A percentile compares a stretch with the other conserved stretches of the same genome.
phyloP scores from a whole-genome alignment of 2,113 vertebrate genomes.

The Pontoporia blainvillei region DNA sequence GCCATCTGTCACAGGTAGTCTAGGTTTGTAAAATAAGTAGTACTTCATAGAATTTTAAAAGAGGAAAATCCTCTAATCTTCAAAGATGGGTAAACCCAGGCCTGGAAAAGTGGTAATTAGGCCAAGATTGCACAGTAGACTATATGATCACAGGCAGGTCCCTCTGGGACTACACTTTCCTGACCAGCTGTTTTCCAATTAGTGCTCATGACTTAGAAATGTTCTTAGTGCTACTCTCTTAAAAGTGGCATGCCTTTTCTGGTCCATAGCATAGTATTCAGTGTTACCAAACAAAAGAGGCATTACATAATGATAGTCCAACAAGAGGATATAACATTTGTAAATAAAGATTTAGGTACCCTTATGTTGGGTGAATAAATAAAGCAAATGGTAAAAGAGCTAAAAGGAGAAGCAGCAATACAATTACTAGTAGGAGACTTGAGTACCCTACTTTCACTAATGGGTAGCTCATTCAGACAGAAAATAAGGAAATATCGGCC shows the following conservation, averaged over 20 bases:
- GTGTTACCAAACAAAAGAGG: background rate
- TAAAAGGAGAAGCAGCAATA: background rate
- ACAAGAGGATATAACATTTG: background rate
- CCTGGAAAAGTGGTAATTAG: background rate
- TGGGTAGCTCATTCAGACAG: background rate
- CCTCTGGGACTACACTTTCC: background rate
- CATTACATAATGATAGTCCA: background rate
- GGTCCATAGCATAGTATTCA: background rate
- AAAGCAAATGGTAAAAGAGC: background rate
- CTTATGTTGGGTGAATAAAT: no score
- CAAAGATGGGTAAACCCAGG: background rate
- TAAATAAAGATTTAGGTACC: background rate
- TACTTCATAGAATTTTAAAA: background rate
- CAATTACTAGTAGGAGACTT: no score
- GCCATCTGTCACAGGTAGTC: background rate
- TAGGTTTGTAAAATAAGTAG: background rate
- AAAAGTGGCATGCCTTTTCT: background rate
- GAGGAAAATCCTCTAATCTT: background rate
- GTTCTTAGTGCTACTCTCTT: background rate
- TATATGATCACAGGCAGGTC: background rate
- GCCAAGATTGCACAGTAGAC: background rate
- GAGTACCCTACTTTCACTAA: background rate
- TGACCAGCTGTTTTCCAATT: background rate
- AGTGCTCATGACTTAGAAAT: background rate
- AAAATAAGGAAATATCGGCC: background rate